A percentile compares a stretch with the other conserved stretches of the same genome.
Conservation (phyloP, 1,140 invertebrate species). For the Teleogryllus occipitalis region DNA sequence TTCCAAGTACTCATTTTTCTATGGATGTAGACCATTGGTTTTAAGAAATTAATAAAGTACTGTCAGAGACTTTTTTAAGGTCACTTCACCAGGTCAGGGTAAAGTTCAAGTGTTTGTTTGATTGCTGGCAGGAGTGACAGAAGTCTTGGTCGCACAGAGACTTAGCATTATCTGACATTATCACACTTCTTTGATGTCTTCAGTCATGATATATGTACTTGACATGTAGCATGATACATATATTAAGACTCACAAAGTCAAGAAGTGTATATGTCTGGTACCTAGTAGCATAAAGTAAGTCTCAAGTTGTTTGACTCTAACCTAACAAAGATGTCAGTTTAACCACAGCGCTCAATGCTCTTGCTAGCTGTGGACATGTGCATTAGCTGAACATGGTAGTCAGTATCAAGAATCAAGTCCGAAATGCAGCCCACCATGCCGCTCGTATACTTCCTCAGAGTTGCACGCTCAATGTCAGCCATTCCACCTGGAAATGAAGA, state of each 20-base stretch:
- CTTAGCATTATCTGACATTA: background rate
- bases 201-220: background rate
- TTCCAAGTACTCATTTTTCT: conserved; percentile 4
- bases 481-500: conserved; percentile 55
- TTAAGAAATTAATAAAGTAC: conserved; percentile 1
- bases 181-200: background rate
- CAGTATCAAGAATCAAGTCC: conserved; percentile 67
- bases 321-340: background rate
- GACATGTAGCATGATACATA: background rate
- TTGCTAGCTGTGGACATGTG: conserved; percentile 47
- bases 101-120: conserved; percentile 1
- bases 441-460: conserved; percentile 55
- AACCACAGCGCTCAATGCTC: conserved; percentile 39
- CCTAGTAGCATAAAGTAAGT: background rate
- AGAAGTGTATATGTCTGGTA: background rate
- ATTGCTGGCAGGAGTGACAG: conserved; percentile 3
- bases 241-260: background rate
- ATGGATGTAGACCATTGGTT: background rate
- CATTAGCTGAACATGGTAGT: conserved; percentile 57
- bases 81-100: conserved; percentile 1
- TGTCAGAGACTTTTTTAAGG: conserved; percentile 6
- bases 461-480: conserved; percentile 55
- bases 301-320: background rate
- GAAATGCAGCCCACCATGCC: conserved; percentile 73
- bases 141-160: background rate